These are phyloP conservation scores for Trichonephila inaurata DNA, from an alignment of 1,140 invertebrate genomes.

Conservation along the genomic window DNA sequence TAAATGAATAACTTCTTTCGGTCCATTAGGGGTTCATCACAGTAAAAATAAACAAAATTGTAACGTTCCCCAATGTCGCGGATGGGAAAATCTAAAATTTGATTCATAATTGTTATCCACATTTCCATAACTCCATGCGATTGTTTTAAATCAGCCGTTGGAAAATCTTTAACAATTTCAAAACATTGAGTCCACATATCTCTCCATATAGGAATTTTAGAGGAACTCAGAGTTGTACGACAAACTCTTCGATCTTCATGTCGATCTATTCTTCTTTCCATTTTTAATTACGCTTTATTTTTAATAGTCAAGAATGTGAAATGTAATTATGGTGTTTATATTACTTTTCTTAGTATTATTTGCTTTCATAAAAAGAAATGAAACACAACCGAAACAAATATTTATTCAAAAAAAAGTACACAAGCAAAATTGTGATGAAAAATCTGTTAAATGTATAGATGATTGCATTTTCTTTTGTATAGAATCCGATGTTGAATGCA, in stretches of 20 bases:
- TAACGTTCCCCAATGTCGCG: background rate
- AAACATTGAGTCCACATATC: slow-evolving; percentile 20
- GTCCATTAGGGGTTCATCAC: background rate
- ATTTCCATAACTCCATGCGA: background rate
- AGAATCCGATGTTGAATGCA: background rate
- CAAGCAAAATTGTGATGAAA: background rate
- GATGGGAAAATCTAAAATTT: background rate
- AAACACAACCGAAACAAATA: background rate
- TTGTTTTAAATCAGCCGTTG: background rate
- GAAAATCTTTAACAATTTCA: slow-evolving; percentile 3
- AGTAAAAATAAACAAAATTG: background rate
- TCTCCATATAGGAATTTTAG: background rate
- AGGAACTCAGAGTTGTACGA: background rate
- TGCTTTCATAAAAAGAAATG: background rate
- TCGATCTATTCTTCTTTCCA: background rate
- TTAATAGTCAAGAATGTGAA: background rate
- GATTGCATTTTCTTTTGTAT: background rate
- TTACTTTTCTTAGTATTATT: background rate
- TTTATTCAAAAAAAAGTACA: background rate
- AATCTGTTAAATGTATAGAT: background rate
- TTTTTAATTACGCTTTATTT: background rate
- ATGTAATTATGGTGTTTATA: background rate
- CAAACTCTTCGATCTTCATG: slow-evolving; percentile 6
- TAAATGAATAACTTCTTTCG: slow-evolving; percentile 32
- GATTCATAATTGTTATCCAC: slow-evolving; percentile 8